These are phyloP conservation scores for Polypterus bichir DNA, from an alignment of 2,113 vertebrate genomes.

Conservation along the genomic window DNA sequence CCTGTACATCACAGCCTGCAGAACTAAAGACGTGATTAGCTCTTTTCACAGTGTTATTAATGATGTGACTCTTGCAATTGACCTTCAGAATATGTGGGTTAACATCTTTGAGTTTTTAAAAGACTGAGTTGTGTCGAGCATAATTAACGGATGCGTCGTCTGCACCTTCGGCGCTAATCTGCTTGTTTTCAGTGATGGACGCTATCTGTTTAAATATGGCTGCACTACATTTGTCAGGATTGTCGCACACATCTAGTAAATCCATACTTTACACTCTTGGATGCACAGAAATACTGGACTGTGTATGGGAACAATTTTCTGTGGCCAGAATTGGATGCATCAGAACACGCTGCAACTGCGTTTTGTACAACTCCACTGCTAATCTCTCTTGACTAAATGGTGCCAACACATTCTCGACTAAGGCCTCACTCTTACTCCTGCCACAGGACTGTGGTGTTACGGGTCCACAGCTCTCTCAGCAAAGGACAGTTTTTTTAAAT, in stretches of 20 bases:
- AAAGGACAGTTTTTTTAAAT: too few relatives aligned
- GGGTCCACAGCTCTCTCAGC: too few relatives aligned
- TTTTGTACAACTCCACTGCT: neutral
- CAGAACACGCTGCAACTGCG: neutral
- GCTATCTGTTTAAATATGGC: neutral
- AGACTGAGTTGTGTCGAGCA: neutral
- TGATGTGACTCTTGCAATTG: constrained; percentile 3
- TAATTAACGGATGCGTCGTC: constrained; percentile 7
- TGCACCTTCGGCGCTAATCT: constrained; percentile 6
- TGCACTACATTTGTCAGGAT: neutral
- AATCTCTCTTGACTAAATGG: neutral
- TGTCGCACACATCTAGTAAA: constrained; percentile 1
- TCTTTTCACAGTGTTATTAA: constrained; percentile 1
- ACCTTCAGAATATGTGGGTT: neutral
- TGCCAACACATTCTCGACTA: too few relatives aligned
- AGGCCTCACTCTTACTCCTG: too few relatives aligned
- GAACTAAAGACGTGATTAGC: neutral
- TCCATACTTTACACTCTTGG: neutral
- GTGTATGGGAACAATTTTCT: constrained; percentile 5
- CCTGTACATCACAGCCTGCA: neutral
- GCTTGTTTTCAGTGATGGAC: neutral
- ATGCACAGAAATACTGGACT: neutral
- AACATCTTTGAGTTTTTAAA: neutral
- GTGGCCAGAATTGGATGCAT: constrained; percentile 4
- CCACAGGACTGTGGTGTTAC: too few relatives aligned